Evolutionary conservation across 2,888 invertebrate genomes (phyloP), one percentile per base, ranked within the genome.

Genomic region (Drosophila atripex): DNA sequence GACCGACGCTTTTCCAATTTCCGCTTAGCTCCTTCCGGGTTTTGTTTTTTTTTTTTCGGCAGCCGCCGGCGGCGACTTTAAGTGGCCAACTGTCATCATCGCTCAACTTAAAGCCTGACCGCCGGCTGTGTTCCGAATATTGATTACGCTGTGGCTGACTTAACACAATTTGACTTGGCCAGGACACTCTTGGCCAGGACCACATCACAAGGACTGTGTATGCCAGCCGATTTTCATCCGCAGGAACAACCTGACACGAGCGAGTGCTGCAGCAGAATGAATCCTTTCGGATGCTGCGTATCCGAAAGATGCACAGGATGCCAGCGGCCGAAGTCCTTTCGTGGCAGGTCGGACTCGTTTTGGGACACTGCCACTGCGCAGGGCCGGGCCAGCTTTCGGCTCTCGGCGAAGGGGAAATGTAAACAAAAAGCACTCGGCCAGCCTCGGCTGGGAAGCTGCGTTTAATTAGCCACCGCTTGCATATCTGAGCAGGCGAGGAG

Each of bases 391-490:
- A 49, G 16, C 39, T 39, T 14, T 39, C 35, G 21, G 39, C 12
- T 5, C 21, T 39, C 35, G 14, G 30, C 12, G 3, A 55, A 71
- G 84, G 84, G 84, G 86, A 72, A 84, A 78, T 84, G 87, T 84
- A 86, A 86, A 84, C 82, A 84, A 78, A 66, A 54, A 65, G 35
- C 32, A 21, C 38, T 64, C 63, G 63, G 52, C 2, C 21, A 5
- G 61, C 21, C 16, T 59, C 45, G 54, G 32, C n/a, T 64, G 68
- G 70, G 78, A 84, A 53, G 84, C 74, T 76, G 79, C 72, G 60
- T 86, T 89, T 89, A 89, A 89, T 90, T 90, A 89, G 89, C 89
- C 89, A 90, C 90, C 88, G 89, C 82, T 89, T 89, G 89, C 89
- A 88, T 77, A 74, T 78, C 59, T 58, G 25, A 82, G 65, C 50